phyloP scores from a whole-genome alignment of 2,888 invertebrate genomes.

The Chrysina gloriosa region DNA sequence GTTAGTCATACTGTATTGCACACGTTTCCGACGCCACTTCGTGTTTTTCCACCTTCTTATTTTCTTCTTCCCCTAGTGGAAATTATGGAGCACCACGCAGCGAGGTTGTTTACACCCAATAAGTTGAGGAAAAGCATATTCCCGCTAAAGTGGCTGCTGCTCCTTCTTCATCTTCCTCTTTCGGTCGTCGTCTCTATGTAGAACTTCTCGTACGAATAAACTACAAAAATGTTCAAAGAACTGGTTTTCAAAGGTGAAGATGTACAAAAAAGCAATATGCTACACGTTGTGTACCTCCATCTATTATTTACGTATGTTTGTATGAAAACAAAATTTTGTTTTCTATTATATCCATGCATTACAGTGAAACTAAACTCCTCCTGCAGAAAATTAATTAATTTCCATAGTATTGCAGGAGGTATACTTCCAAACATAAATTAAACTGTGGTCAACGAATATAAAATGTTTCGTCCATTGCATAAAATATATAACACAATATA shows the following conservation, averaged over 20 bases:
- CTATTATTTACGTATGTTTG: conserved; percentile 1
- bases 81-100: conserved; percentile 34
- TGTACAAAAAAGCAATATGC: conserved; percentile 35
- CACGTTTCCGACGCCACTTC: conserved; percentile 20
- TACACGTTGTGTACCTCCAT: conserved; percentile 23
- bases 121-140: conserved; percentile 35
- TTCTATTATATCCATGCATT: not conserved
- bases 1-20: conserved; percentile 29
- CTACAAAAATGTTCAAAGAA: conserved; percentile 38
- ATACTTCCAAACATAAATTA: not conserved
- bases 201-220: conserved; percentile 32
- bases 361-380: conserved; percentile 2
- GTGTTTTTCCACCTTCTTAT: conserved; percentile 35
- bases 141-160: conserved; percentile 18
- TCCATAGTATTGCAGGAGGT: conserved; percentile 3
- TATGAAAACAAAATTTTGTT: not conserved
- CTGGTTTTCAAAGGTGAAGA: conserved; percentile 30
- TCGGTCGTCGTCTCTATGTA: not conserved
- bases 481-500: too few species aligned
- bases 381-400: not conserved
- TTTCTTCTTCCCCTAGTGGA: conserved; percentile 31
- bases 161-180: conserved; percentile 9
- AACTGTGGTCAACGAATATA: not conserved
- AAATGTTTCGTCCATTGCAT: too few species aligned
- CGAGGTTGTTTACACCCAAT: conserved; percentile 37